A percentile compares a stretch with the other conserved stretches of the same genome.
Evolutionary conservation across 23 tunicate genomes (phyloP).

Genomic region (Ciona savignyi): DNA sequence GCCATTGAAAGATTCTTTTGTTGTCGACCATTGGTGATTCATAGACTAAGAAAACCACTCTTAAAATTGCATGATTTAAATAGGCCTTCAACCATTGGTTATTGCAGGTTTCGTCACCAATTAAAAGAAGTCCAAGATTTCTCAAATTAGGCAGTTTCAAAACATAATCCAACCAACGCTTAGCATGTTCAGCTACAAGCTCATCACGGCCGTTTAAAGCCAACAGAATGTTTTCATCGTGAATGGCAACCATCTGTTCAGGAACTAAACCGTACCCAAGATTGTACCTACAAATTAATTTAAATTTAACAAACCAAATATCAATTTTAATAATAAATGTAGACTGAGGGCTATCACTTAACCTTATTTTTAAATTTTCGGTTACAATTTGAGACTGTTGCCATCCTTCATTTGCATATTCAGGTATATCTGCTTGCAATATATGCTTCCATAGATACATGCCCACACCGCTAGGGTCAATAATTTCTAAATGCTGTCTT

Average conservation of each 20-base stretch:
- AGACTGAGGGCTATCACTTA: background rate
- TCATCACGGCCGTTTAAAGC: slow-evolving; percentile 29
- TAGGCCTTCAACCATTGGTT: slow-evolving; percentile 52
- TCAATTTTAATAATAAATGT: too few species aligned
- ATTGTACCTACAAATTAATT: slow-evolving; percentile 19
- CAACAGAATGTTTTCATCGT: slow-evolving; percentile 13
- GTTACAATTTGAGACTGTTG: background rate
- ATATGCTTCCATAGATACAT: slow-evolving; percentile 50
- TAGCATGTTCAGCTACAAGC: slow-evolving; percentile 7
- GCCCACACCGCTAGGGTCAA: slow-evolving; percentile 54
- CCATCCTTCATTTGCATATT: slow-evolving; percentile 34
- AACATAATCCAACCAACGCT: slow-evolving; percentile 36
- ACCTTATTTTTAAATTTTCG: background rate
- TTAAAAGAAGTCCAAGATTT: slow-evolving; percentile 28
- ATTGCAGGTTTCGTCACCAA: slow-evolving; percentile 46
- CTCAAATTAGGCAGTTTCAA: slow-evolving; percentile 7
- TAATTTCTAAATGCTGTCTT: slow-evolving; percentile 15
- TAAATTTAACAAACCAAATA: background rate
- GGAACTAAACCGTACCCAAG: slow-evolving; percentile 36
- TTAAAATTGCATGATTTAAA: slow-evolving; percentile 11
- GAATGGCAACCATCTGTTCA: slow-evolving; percentile 4
- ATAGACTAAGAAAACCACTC: slow-evolving; percentile 37
- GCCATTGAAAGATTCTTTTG: slow-evolving; percentile 50
- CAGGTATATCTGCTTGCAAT: slow-evolving; percentile 27
- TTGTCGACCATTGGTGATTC: slow-evolving; percentile 58